These are phyloP conservation scores for Sinosuthora webbiana DNA, from an alignment of 2,113 vertebrate species.

Conservation along the genomic window DNA sequence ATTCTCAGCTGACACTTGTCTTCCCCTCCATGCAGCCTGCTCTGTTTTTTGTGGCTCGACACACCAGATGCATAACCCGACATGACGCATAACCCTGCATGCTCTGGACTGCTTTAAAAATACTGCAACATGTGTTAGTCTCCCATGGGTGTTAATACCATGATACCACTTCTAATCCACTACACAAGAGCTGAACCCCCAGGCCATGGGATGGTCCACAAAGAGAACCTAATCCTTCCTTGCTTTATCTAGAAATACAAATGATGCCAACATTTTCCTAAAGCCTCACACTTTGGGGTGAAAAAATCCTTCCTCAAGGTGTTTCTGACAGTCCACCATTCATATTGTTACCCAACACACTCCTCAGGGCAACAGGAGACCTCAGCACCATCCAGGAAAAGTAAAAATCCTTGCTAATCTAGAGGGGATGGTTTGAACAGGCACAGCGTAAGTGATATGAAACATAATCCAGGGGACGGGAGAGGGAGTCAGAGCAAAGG, in stretches of 20 bases:
- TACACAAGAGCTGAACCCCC: background rate
- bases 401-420: background rate
- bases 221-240: background rate
- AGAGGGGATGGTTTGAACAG: background rate
- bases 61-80: background rate
- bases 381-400: background rate
- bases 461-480: background rate
- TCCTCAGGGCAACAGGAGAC: fast-evolving
- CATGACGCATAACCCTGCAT: background rate
- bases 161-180: background rate
- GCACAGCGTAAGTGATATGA: background rate
- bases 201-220: background rate
- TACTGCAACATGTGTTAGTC: background rate
- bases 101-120: background rate
- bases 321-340: background rate
- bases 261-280: background rate
- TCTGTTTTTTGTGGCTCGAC: background rate
- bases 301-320: background rate
- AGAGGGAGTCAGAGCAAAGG: background rate
- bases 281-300: background rate
- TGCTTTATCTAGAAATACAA: background rate
- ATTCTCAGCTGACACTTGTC: background rate
- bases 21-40: background rate
- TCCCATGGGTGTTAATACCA: background rate
- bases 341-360: background rate